Evolutionary conservation across 2,797 vertebrate species (phyloP), one percentile per base, ranked within the genome.

Genomic region (Stomatorhinus walkeri): DNA sequence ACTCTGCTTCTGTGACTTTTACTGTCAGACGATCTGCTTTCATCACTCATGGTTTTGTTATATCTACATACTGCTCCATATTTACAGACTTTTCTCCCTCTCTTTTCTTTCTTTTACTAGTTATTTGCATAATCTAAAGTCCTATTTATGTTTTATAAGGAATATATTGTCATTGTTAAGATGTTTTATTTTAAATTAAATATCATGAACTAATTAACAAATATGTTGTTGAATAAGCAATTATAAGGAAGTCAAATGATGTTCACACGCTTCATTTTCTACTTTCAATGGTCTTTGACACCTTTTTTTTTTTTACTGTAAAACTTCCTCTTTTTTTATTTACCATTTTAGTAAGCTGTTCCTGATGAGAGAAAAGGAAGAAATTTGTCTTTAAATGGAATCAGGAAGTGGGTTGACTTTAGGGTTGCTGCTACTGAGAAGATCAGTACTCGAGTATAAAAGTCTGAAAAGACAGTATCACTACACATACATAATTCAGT

Each of bases 351-450:
- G 83, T 89, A 52, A 52, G 51, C 12, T 52, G 12, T 52, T 52
- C 14, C 89, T 87, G 79, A 86, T 49, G 22, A 24, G 22, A 61
- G 88, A 54, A 54, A 68, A 90, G 93, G 90, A 32, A 87, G 76
- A 54, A 83, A 14, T 87, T 51, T 85, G 86, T 88, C 90, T 93
- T 91, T 92, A 91, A 95, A 89, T 93, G 93, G 92, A 95, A 95
- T 92, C 90, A 92, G 94, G 95, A 96, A 96, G 94, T 94, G 94
- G 93, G 93, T 90, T 84, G 40, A 19, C 14, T 87, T 85, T 7
- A 43, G 59, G 83, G 89, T 90, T 54, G 40, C 88, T 91, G 68
- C 59, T 22, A 28, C 4, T 49, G 28, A 56, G 48, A 28, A 24
- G 51, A 28, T 16, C 4, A 16, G 19, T 49, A 54, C 16, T 32